Evolutionary conservation across 2,113 vertebrate genomes (phyloP).

Genomic region (Sinosuthora webbiana): DNA sequence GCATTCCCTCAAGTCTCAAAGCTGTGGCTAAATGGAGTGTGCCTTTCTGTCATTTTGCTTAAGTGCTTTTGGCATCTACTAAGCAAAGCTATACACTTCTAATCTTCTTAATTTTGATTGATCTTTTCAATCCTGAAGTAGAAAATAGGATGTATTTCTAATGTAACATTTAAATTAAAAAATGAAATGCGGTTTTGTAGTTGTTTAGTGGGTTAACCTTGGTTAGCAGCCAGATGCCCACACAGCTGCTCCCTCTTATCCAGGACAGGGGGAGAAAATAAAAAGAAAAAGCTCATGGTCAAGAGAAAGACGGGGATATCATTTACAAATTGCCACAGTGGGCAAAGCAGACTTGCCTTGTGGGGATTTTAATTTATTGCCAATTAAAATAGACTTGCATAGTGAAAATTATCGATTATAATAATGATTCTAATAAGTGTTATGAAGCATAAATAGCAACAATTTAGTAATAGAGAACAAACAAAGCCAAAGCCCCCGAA

Average conservation of each 20-base stretch:
- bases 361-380: not conserved
- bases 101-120: constrained; percentile 26
- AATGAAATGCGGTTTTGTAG: not conserved
- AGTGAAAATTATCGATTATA: not conserved
- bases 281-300: not conserved
- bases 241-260: not conserved
- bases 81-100: not conserved
- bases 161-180: not conserved
- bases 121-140: constrained; percentile 24
- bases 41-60: not conserved
- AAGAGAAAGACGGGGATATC: not conserved
- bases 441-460: not conserved
- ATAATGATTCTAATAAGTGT: not conserved
- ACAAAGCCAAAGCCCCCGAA: not conserved
- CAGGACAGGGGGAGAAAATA: not conserved
- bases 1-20: not conserved
- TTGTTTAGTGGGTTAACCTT: not conserved
- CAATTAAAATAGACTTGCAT: not conserved
- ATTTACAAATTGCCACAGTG: not conserved
- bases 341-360: not conserved
- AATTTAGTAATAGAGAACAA: not conserved
- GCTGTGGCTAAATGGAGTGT: not conserved
- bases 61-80: constrained; percentile 25
- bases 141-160: constrained; percentile 1
- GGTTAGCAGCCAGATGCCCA: not conserved